Conservation (phyloP, 2,888 invertebrate genomes). For the Pyralis farinalis region DNA sequence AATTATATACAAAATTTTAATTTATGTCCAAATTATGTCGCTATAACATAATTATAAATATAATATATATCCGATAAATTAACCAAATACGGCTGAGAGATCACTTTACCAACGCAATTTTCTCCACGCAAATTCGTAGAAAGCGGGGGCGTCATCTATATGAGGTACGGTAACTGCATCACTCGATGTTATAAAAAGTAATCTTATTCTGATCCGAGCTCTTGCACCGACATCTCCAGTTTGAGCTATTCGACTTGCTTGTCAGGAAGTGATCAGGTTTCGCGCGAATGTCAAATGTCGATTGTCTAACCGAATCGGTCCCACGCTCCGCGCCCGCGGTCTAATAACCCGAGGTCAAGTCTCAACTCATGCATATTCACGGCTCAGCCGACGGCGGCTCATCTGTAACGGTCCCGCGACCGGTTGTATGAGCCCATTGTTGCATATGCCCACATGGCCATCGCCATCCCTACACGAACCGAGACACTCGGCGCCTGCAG, state of each 20-base stretch:
- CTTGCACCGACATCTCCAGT: too few relatives aligned
- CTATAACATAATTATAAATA: too few relatives aligned
- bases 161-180: too few relatives aligned
- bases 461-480: slow-evolving; percentile 24
- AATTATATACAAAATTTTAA: too few relatives aligned
- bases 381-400: slow-evolving; percentile 57
- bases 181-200: too few relatives aligned
- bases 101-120: too few relatives aligned
- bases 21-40: too few relatives aligned
- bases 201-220: too few relatives aligned
- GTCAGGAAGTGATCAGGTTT: slow-evolving; percentile 35
- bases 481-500: slow-evolving; percentile 18
- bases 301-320: slow-evolving; percentile 54
- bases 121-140: too few relatives aligned
- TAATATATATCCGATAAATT: too few relatives aligned
- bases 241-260: slow-evolving; percentile 21
- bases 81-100: too few relatives aligned
- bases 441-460: slow-evolving; percentile 54
- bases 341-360: slow-evolving; percentile 76
- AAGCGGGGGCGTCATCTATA: too few relatives aligned
- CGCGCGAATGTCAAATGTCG: slow-evolving; percentile 57
- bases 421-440: slow-evolving; percentile 73
- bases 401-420: slow-evolving; percentile 77
- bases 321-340: slow-evolving; percentile 65
- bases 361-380: slow-evolving; percentile 77